Percentiles rank a stretch among this genome's conserved stretches.
phyloP scores from a whole-genome alignment of 2,797 vertebrate species.

The Borostomias antarcticus region DNA sequence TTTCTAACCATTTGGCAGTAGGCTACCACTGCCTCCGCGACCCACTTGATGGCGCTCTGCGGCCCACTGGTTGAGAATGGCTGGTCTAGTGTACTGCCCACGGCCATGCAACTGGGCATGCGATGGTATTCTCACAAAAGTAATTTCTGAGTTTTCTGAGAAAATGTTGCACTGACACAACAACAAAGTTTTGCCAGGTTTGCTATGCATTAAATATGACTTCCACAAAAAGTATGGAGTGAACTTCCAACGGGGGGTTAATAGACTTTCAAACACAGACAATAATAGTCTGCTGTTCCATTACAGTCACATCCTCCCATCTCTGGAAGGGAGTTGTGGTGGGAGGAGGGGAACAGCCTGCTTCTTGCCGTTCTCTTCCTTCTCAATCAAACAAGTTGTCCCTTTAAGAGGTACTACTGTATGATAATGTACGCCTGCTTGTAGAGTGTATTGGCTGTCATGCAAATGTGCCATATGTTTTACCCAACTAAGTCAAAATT shows the following conservation, averaged over 20 bases:
- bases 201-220: slow-evolving; percentile 8
- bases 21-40: too few species aligned
- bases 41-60: too few species aligned
- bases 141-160: not conserved
- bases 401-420: not conserved
- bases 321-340: not conserved
- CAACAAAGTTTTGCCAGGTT: too few species aligned
- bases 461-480: not conserved
- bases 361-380: not conserved
- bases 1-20: too few species aligned
- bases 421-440: not conserved
- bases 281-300: slow-evolving; percentile 46
- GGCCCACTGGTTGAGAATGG: too few species aligned
- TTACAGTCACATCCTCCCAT: not conserved
- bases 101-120: too few species aligned
- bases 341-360: not conserved
- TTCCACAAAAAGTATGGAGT: slow-evolving; percentile 39
- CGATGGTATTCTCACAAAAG: too few species aligned
- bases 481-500: not conserved
- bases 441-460: not conserved
- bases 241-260: slow-evolving; percentile 47
- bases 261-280: slow-evolving; percentile 52
- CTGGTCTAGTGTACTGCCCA: too few species aligned
- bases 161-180: not conserved
- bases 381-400: not conserved